Evolutionary conservation across 2,888 invertebrate genomes (phyloP), one percentile per base, ranked within the genome.

Genomic region (Dastarcus helophoroides): DNA sequence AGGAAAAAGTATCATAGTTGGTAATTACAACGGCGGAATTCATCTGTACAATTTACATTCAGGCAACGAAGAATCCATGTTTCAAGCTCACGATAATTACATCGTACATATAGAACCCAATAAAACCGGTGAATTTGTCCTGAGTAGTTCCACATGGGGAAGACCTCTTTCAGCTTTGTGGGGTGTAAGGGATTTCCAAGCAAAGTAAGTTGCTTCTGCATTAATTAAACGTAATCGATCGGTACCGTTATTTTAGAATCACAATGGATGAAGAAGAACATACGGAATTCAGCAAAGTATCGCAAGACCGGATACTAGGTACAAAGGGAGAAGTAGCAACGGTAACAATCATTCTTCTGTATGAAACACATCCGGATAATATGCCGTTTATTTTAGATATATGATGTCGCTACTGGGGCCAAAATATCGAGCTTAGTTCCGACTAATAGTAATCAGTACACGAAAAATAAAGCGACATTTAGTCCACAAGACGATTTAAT

Each of bases 401-500:
- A 88, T 61, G 97, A 98, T 62, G 75, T 89, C 9, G 68, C 73
- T 37, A 89, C 89, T 0, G 85, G 88, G 2, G 65, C 73, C 32
- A 69, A 76, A 41, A 58, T 94, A 22, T 64, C 75, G 39, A 76
- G 78, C 0, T 69, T 95, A 25, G 74, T 75, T 15, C 86, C 89
- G 1, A 71, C 78, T 31, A 77, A 85, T 50, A 83, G 88, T 35
- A 97, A 97, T 64, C 81, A 85, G 56, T 98, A 97, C 63, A 80
- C 79, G 2, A 83, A 84, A 63, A 97, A 97, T 63, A 69, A 84
- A 29, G 95, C 97, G 2, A 91, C 91, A 2, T 94, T 93, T 60
- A 89, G 85, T 60, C 88, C 86, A 30, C 81, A 83, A 2, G 95
- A 97, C 56, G 91, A 94, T 50, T 66, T 97, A 10, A 80, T 97